phyloP scores from a whole-genome alignment of 2,113 vertebrate genomes.

The Bagarius yarrelli region DNA sequence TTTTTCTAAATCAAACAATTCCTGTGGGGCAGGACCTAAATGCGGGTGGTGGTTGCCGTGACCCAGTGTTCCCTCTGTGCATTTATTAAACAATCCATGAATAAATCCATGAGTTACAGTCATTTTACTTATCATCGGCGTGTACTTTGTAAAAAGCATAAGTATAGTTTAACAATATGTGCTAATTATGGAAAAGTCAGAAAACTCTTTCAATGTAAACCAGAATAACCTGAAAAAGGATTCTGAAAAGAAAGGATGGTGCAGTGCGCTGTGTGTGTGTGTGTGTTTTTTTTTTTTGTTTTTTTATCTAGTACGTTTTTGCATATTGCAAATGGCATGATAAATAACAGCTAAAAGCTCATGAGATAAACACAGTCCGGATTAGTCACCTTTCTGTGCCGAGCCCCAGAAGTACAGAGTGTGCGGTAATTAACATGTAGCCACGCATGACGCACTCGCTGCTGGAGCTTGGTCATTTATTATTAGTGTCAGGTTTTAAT shows the following conservation, averaged over 20 bases:
- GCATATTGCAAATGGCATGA: slow-evolving; percentile 4
- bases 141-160: fast-evolving
- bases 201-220: too few relatives aligned
- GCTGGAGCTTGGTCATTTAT: neutral
- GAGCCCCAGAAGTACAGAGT: slow-evolving; percentile 3
- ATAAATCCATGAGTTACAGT: too few relatives aligned
- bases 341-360: slow-evolving; percentile 18
- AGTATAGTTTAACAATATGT: too few relatives aligned
- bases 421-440: slow-evolving; percentile 23
- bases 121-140: too few relatives aligned
- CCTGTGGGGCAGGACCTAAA: too few relatives aligned
- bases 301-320: neutral
- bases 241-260: too few relatives aligned
- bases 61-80: too few relatives aligned
- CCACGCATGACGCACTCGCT: slow-evolving; percentile 5
- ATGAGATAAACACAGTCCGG: slow-evolving; percentile 6
- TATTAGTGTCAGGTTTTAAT: slow-evolving; percentile 1
- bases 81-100: too few relatives aligned
- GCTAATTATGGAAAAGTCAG: too few relatives aligned
- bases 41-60: too few relatives aligned
- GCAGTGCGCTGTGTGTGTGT: too few relatives aligned
- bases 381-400: slow-evolving; percentile 18
- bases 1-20: too few relatives aligned
- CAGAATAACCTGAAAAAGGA: slow-evolving; percentile 8
- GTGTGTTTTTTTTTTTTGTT: neutral